Evolutionary conservation across 2,797 vertebrate species (phyloP), one percentile per base, ranked within the genome.

Genomic region (Crocidura indochinensis): DNA sequence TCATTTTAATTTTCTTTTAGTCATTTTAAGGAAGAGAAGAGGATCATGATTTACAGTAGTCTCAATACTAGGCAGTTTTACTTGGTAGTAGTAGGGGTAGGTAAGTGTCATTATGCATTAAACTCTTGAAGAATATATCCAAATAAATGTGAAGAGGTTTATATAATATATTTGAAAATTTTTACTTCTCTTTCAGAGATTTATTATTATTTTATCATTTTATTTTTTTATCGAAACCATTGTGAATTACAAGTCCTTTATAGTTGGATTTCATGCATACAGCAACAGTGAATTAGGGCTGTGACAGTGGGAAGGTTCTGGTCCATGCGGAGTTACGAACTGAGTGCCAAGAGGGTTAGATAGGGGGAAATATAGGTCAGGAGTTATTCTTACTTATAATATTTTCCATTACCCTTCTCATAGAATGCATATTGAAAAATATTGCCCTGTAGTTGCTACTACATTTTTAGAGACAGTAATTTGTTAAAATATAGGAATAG

Each of bases 11-110:
- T 88, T 64, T 64, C 62, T 26, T 53, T 2, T 19, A 91, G 68
- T 93, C 22, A 38, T 87, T 87, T 88, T 93, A 67, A 87, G n/a
- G 15, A 20, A 60, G 53, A 14, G 56, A 60, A 20, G 56, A 60
- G 56, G 4, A 60, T 60, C 56, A 60, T 60, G 56, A 60, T 60
- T 60, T 60, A 20, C 56, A 60, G 56, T 19, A 60, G 56, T 60
- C 20, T 20, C 56, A 60, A 20, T 60, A 20, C 56, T 60, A 60
- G 56, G 56, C 56, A 60, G 56, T 60, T 91, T 92, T 84, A 49
- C 10, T 90, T 88, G 1, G 14, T 60, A 88, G 8, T 6, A 75
- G 67, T 65, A 84, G 29, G 44, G 22, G 77, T 64, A 76, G 22
- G 2, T 10, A 72, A 53, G n/a, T 65, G 38, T 89, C 22, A 46